Percentiles rank a stretch among this genome's conserved stretches.
Evolutionary conservation across 2,113 vertebrate genomes (phyloP).

Genomic region (Neogale vison): DNA sequence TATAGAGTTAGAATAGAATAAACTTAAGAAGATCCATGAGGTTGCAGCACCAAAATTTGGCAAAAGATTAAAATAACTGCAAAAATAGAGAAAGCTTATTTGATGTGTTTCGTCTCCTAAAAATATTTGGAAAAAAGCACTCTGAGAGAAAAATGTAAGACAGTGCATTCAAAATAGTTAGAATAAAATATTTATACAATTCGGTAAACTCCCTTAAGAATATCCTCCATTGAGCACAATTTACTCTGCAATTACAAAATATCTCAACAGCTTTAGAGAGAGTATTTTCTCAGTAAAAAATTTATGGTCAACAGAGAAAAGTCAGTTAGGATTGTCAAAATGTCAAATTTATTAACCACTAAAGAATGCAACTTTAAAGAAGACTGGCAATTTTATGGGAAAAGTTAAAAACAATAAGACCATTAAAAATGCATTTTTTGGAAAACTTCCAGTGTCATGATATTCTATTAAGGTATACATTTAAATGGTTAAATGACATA

Average conservation of each 20-base stretch:
- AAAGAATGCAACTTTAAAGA: conserved; percentile 46
- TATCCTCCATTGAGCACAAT: not conserved
- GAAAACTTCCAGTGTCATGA: not conserved
- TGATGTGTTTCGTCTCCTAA: not conserved
- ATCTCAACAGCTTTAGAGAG: not conserved
- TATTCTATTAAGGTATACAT: not conserved
- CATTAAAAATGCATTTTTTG: not conserved
- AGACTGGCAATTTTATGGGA: not conserved
- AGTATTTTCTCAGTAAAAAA: conserved; percentile 43
- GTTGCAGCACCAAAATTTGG: not conserved
- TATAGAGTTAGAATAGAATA: not conserved
- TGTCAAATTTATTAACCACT: conserved; percentile 51
- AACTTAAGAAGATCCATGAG: not conserved
- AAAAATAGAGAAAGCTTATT: not conserved
- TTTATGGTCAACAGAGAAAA: conserved; percentile 41
- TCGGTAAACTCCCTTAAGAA: conserved; percentile 19
- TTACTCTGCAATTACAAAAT: conserved; percentile 48
- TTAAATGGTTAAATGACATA: not conserved
- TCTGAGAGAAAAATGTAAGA: not conserved
- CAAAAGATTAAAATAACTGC: conserved; percentile 17
- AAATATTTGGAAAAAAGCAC: not conserved
- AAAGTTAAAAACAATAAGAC: conserved; percentile 10
- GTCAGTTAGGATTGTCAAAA: conserved; percentile 29
- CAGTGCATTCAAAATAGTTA: conserved; percentile 25
- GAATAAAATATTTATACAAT: conserved; percentile 49